A percentile compares a stretch with the other conserved stretches of the same genome.
Evolutionary conservation across 37 sponge, comb jelly and placozoan species (phyloP).

Genomic region (Theonella swinhoei): DNA sequence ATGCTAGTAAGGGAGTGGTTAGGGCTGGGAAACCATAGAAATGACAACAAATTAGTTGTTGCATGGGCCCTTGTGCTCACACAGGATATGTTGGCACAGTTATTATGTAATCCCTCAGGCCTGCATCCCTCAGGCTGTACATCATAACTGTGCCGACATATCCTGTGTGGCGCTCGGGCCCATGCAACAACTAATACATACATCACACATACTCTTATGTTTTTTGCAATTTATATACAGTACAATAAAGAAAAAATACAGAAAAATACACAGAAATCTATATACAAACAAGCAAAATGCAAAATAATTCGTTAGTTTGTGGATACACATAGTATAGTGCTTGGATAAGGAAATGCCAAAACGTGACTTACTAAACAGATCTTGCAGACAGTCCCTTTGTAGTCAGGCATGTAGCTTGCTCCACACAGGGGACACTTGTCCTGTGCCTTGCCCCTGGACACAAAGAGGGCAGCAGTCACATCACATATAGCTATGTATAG

Average conservation of each 20-base stretch:
- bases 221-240: no score
- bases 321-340: background rate
- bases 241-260: background rate
- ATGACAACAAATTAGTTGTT: no score
- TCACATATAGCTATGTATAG: no score
- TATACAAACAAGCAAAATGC: no score
- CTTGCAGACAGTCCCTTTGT: slow-evolving; percentile 84
- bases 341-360: no score
- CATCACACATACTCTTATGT: no score
- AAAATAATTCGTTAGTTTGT: background rate
- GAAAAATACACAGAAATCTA: background rate
- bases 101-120: background rate
- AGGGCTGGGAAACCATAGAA: no score
- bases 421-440: slow-evolving; percentile 94
- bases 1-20: background rate
- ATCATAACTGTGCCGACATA: no score
- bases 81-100: no score
- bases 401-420: slow-evolving; percentile 82
- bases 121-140: background rate
- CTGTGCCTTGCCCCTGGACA: slow-evolving; percentile 79
- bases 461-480: background rate
- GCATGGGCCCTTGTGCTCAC: no score
- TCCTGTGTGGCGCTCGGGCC: no score
- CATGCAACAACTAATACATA: no score
- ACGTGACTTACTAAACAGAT: slow-evolving; percentile 91